Evolutionary conservation across 2,888 invertebrate genomes (phyloP), one percentile per base, ranked within the genome.

Genomic region (Panzeria rudis): DNA sequence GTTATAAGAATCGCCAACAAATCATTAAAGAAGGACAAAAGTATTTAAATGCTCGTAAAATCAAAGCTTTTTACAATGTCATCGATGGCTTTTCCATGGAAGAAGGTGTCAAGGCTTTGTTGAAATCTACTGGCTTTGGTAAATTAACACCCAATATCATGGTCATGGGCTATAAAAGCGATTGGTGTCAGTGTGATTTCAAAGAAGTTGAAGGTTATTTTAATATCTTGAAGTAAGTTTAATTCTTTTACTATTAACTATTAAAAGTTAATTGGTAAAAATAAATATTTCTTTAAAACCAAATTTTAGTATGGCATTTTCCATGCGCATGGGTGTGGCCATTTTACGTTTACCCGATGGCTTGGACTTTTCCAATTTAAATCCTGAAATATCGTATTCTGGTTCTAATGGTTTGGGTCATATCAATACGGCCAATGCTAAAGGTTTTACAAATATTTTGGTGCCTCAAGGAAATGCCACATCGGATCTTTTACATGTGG

Each of bases 71-170:
- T 93, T 98, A 97, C 90, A 94, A 95, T 75, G 93, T 96, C 41
- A 95, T 97, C 44, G 96, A 96, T 90, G 96, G 96, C 15, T 94
- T 95, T 86, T 93, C 92, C 72, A 95, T 97, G 90, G 97, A 97
- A 92, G 93, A 94, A 68, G 98, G 98, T 4, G 96, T 96, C 13
- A 95, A 96, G 87, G 96, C 97, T 7, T 93, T 98, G 56, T 94
- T 98, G 92, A 98, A 98, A 93, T 95, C 97, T 0, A 94, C 96
- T 0, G 99, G 99, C 2, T 95, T 99, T 69, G 99, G 99, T 8
- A 97, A 97, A 91, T 94, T 99, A 84, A 94, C 96, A 62, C 99
- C 99, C 15, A 99, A 99, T 92, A 97, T 98, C 80, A 93, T 99
- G 62, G 94, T 99, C 89, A 96, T 99, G 95, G 99, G 99, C 3